Base-by-base conservation (phyloP, 2,888 invertebrate species). In the Drosophila prostipennis region DNA sequence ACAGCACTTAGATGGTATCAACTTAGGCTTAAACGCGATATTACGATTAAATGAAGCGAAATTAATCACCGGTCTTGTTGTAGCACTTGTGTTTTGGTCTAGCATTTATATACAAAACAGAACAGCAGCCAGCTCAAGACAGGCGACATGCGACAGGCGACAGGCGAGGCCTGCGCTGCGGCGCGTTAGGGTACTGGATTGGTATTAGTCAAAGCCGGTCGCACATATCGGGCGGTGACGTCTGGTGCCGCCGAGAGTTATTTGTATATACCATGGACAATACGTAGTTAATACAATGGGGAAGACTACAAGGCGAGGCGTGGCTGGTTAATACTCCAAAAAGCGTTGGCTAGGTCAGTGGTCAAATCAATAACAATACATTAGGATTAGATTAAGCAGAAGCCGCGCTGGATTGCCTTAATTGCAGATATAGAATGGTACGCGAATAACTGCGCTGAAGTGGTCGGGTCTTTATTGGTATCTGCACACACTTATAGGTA, bases 71-170 rank as follows among this genome's bases (percentile, higher is more conserved):
- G 76, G 32, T 46, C 67, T 48, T 63, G 48, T 23, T 40, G 59
- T 51, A 55, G 23, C 34, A 46, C 11, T 39, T 7, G 16, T 23
- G 37, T 32, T 51, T 57, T 26, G 54, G 29, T 6, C 64, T 79
- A 72, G 72, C 69, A 56, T 72, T 79, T 79, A 86, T 80, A 68
- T 80, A 81, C 84, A 83, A 71, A 57, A 80, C 64, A 68, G 52
- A 58, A 53, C 54, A 46, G 63, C 26, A 39, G 23, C n/a, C 46
- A 19, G 39, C 23, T 10, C 63, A 49, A 48, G 34, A 43, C 46
- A 11, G 16, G 36, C 13, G 36, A 43, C 46, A 11, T n/a, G 36
- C 13, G 36, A 13, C 26, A 23, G 23, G 23, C 23, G 34, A 43
- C 46, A 11, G 16, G 36, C 13, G 36, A 13, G 39, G 48, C 61